Evolutionary conservation across 2,797 vertebrate species (phyloP).

Genomic region (Rhinella marina): DNA sequence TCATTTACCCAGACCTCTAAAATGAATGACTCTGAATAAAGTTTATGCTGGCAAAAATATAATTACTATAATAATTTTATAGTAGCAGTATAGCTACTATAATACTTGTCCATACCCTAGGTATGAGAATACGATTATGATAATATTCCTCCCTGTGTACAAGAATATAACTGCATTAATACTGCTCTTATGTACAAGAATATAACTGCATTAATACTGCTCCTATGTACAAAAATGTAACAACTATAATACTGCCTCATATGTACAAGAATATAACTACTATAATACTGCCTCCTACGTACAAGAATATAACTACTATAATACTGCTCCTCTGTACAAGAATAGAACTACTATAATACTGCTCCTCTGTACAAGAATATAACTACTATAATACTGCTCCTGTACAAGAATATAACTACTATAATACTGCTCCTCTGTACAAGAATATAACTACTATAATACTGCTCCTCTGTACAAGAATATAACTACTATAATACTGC

Average conservation of each 20-base stretch:
- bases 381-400: not conserved
- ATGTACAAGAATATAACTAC: conserved; percentile 1
- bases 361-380: not conserved
- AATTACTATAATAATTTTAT: not conserved
- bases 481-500: too few relatives aligned
- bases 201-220: not conserved
- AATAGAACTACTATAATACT: conserved; percentile 3
- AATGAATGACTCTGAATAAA: too few relatives aligned
- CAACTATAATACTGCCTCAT: not conserved
- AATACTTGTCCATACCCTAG: not conserved
- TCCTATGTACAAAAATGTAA: not conserved
- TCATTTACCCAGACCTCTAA: too few relatives aligned
- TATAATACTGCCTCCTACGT: conserved; percentile 1
- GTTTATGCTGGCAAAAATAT: not conserved
- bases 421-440: not conserved
- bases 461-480: too few relatives aligned
- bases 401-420: conserved; percentile 6
- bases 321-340: not conserved
- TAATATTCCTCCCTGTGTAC: not conserved
- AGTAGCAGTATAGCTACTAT: too few relatives aligned
- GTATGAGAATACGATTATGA: not conserved
- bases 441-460: not conserved
- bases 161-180: not conserved
- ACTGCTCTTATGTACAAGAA: not conserved
- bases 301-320: conserved; percentile 6